phyloP scores from a whole-genome alignment of 2,888 invertebrate genomes.

The Drosophila prostipennis region DNA sequence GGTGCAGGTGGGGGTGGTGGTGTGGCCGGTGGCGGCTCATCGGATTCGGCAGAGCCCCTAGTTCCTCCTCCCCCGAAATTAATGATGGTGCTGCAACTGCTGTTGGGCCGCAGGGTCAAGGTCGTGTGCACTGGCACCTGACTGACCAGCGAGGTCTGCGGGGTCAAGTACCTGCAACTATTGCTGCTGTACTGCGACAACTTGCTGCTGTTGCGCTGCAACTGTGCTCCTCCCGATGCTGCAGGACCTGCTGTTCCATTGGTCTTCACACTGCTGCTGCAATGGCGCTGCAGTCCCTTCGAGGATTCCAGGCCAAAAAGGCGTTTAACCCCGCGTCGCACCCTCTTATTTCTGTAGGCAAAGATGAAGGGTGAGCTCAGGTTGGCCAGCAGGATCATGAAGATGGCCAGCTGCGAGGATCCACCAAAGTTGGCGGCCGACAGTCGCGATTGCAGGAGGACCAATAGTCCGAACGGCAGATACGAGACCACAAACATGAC shows the following conservation, averaged over 20 bases:
- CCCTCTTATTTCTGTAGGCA: conserved; percentile 84
- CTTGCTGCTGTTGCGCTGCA: conserved; percentile 83
- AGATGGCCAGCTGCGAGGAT: conserved; percentile 82
- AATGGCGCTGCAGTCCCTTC: conserved; percentile 78
- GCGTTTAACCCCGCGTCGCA: conserved; percentile 83
- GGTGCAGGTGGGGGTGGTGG: conserved; percentile 32
- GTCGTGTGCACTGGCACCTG: conserved; percentile 66
- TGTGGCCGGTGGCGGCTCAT: conserved; percentile 53
- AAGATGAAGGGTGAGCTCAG: conserved; percentile 84
- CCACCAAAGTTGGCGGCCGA: conserved; percentile 81
- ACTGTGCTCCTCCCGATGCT: conserved; percentile 61
- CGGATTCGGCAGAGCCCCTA: conserved; percentile 59
- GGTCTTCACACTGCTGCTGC: conserved; percentile 77
- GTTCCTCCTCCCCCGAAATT: conserved; percentile 62
- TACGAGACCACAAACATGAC: conserved; percentile 84
- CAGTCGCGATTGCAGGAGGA: conserved; percentile 82
- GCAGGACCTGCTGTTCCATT: conserved; percentile 50
- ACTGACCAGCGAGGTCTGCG: conserved; percentile 76
- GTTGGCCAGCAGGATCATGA: conserved; percentile 83
- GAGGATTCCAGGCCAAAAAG: conserved; percentile 81
- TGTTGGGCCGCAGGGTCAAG: conserved; percentile 71
- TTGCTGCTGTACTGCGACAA: conserved; percentile 83
- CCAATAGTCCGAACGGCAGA: conserved; percentile 83
- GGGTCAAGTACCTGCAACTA: conserved; percentile 82
- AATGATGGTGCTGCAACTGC: conserved; percentile 81